Percentiles rank a stretch among this genome's conserved stretches.
phyloP scores from a whole-genome alignment of 2,888 invertebrate species.

The Stictocephala bisonia region DNA sequence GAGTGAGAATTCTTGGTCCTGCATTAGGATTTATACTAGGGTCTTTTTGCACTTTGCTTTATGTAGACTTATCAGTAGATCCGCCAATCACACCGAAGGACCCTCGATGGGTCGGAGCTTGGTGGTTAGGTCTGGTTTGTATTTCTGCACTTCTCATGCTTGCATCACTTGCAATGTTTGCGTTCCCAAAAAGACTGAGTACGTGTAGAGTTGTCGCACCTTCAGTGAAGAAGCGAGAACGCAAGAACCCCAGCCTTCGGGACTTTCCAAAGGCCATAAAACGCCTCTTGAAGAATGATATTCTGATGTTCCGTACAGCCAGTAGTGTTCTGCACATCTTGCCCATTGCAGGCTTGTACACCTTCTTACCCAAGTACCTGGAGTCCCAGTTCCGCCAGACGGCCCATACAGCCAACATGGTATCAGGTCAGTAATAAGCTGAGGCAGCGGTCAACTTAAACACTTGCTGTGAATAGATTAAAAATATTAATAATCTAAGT shows the following conservation, averaged over 20 bases:
- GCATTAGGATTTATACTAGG: conserved; percentile 91
- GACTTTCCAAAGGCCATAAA: conserved; percentile 84
- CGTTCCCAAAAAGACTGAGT: conserved; percentile 83
- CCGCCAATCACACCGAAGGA: conserved; percentile 83
- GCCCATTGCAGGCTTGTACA: conserved; percentile 92
- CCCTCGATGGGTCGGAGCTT: conserved; percentile 95
- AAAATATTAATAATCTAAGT: no score
- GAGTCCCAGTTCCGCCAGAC: conserved; percentile 92
- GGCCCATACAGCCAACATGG: conserved; percentile 90
- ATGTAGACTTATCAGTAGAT: conserved; percentile 80
- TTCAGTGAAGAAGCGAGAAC: conserved; percentile 16
- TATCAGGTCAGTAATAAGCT: conserved; percentile 78
- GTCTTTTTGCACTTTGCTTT: conserved; percentile 87
- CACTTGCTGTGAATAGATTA: no score
- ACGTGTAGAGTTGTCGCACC: conserved; percentile 55
- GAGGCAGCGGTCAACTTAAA: no score
- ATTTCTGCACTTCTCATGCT: conserved; percentile 86
- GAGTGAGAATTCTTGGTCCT: conserved; percentile 90
- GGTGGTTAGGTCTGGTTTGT: conserved; percentile 94
- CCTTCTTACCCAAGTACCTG: conserved; percentile 92
- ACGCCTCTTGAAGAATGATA: conserved; percentile 87
- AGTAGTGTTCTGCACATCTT: conserved; percentile 90
- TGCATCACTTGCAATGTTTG: conserved; percentile 89
- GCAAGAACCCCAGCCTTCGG: conserved; percentile 66
- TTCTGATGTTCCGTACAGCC: conserved; percentile 91